Evolutionary conservation across 92 coral and sea anemone genomes (phyloP).

Genomic region (Parazoanthus darwini): DNA sequence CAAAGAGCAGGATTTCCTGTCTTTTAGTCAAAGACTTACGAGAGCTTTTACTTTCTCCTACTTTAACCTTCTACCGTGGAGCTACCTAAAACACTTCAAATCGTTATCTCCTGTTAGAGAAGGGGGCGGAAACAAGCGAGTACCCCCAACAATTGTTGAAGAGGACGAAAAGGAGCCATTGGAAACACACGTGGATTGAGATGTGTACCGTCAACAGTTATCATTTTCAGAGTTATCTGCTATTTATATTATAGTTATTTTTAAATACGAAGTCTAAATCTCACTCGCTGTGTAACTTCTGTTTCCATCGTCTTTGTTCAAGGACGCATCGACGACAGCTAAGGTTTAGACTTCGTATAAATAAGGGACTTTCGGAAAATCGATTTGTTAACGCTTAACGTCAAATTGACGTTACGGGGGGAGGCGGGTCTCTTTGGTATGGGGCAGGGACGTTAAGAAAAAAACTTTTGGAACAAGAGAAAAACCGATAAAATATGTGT

Average conservation of each 20-base stretch:
- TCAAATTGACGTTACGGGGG: too few relatives aligned
- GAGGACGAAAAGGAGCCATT: constrained; percentile 60
- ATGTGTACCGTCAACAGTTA: not conserved
- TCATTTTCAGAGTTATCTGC: not conserved
- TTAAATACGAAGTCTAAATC: too few relatives aligned
- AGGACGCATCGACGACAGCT: too few relatives aligned
- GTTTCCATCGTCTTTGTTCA: too few relatives aligned
- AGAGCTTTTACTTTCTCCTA: constrained; percentile 93
- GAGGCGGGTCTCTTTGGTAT: too few relatives aligned
- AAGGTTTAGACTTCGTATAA: too few relatives aligned
- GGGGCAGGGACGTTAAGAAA: too few relatives aligned
- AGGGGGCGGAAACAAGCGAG: constrained; percentile 20
- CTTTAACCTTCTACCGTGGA: constrained; percentile 88
- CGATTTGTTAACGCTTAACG: too few relatives aligned
- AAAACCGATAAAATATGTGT: too few relatives aligned
- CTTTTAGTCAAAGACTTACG: constrained; percentile 77
- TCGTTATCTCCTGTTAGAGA: constrained; percentile 45
- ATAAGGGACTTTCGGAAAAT: too few relatives aligned
- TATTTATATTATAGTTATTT: too few relatives aligned
- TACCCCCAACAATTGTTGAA: constrained; percentile 65
- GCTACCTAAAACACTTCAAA: constrained; percentile 52
- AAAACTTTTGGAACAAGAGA: too few relatives aligned
- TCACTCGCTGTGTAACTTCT: not conserved
- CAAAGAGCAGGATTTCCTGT: constrained; percentile 67
- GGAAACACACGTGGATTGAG: not conserved